Percentiles rank a stretch among this genome's conserved stretches.
phyloP scores from a whole-genome alignment of 1,140 invertebrate genomes.

The Drosophila insularis region DNA sequence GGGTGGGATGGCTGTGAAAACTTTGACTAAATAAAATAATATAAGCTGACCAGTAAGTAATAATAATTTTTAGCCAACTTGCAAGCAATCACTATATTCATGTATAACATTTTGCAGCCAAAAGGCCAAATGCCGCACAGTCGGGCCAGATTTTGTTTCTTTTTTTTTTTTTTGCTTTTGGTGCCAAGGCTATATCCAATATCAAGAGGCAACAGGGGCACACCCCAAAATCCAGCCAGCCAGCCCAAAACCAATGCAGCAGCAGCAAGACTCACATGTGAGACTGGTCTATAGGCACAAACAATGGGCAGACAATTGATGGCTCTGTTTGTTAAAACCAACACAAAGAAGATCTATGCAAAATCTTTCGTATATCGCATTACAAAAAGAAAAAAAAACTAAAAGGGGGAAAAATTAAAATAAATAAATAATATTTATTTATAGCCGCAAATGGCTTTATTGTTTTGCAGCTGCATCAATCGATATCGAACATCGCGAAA shows the following conservation, averaged over 20 bases:
- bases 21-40: not conserved
- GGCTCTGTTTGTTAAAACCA: conserved; percentile 44
- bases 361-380: conserved; percentile 43
- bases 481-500: conserved; percentile 8
- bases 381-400: conserved; percentile 31
- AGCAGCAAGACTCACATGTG: conserved; percentile 35
- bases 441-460: conserved; percentile 73
- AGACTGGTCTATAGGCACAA: conserved; percentile 1
- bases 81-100: conserved; percentile 59
- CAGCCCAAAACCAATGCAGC: conserved; percentile 14
- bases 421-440: conserved; percentile 56
- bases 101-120: conserved; percentile 33
- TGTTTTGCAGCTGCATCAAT: conserved; percentile 59
- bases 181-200: conserved; percentile 61
- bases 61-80: conserved; percentile 24
- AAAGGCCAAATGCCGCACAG: conserved; percentile 47
- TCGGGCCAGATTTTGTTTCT: conserved; percentile 40
- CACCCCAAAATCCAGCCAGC: conserved; percentile 41
- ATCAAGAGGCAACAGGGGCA: conserved; percentile 39
- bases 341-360: conserved; percentile 52
- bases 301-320: conserved; percentile 69
- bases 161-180: conserved; percentile 27
- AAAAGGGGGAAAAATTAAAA: conserved; percentile 37
- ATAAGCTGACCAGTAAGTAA: conserved; percentile 1
- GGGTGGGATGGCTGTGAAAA: not conserved